Percentiles rank a stretch among this genome's conserved stretches.
These are phyloP conservation scores for Orchesella cincta DNA, from an alignment of 1,140 invertebrate genomes.

Conservation along the genomic window DNA sequence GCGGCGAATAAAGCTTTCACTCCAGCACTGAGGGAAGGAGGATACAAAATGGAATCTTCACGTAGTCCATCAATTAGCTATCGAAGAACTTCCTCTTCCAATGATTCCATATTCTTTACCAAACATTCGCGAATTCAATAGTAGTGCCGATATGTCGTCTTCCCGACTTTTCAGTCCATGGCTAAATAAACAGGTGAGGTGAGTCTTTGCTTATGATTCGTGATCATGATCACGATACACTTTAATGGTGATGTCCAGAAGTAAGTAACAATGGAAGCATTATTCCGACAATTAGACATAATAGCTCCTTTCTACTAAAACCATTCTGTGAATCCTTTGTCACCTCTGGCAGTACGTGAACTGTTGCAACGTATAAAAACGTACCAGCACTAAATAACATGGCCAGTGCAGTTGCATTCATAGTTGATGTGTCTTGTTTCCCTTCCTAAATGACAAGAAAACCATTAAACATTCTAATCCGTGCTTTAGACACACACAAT, in stretches of 20 bases:
- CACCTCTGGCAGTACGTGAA: constrained; percentile 84
- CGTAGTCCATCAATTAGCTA: no score
- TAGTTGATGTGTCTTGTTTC: constrained; percentile 72
- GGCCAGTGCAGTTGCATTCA: constrained; percentile 91
- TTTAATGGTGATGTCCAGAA: constrained; percentile 85
- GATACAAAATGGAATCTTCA: no score
- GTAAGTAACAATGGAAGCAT: constrained; percentile 84
- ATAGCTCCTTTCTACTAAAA: constrained; percentile 75
- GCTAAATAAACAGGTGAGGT: background rate
- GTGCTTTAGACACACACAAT: background rate
- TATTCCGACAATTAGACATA: constrained; percentile 80
- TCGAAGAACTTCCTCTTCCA: background rate
- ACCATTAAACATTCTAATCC: background rate
- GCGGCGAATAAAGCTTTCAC: no score
- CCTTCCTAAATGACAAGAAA: constrained; percentile 59
- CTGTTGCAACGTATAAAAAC: constrained; percentile 97
- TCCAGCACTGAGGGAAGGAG: no score
- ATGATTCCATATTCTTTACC: background rate
- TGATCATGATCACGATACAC: no score
- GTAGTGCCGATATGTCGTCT: no score
- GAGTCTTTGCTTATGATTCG: background rate
- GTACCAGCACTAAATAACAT: constrained; percentile 99
- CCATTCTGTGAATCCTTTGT: constrained; percentile 60
- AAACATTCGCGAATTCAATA: no score
- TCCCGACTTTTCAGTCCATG: no score